Evolutionary conservation across 2,888 invertebrate species (phyloP).

Genomic region (Syrphus vitripennis): DNA sequence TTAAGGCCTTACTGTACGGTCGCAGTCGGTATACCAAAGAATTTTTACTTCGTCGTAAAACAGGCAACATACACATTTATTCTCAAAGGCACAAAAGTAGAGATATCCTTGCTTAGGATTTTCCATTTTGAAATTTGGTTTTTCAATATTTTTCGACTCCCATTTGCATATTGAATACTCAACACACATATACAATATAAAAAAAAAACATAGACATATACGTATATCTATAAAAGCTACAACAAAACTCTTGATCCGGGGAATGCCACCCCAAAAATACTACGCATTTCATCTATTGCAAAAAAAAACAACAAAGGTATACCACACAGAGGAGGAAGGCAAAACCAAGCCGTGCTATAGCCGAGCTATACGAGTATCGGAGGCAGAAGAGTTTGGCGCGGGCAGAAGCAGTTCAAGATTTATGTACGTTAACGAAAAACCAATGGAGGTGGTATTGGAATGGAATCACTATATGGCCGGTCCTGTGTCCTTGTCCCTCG

Average conservation of each 20-base stretch:
- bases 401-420: constrained; percentile 57
- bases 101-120: constrained; percentile 61
- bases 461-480: constrained; percentile 70
- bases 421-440: constrained; percentile 70
- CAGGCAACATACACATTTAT: constrained; percentile 69
- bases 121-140: constrained; percentile 70
- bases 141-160: constrained; percentile 69
- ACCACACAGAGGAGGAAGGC: constrained; percentile 1
- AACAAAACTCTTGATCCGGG: constrained; percentile 47
- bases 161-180: constrained; percentile 57
- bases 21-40: constrained; percentile 56
- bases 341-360: neutral
- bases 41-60: constrained; percentile 50
- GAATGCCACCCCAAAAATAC: constrained; percentile 54
- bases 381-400: constrained; percentile 27
- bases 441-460: constrained; percentile 61
- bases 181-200: constrained; percentile 13
- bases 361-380: neutral
- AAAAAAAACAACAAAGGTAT: constrained; percentile 63
- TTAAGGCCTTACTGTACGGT: constrained; percentile 44
- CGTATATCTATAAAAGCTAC: neutral
- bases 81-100: constrained; percentile 43
- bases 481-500: constrained; percentile 51
- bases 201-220: neutral
- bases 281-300: constrained; percentile 62